A percentile compares a stretch with the other conserved stretches of the same genome.
Evolutionary conservation across 2,888 invertebrate genomes (phyloP).

Genomic region (Lucinisca nassula): DNA sequence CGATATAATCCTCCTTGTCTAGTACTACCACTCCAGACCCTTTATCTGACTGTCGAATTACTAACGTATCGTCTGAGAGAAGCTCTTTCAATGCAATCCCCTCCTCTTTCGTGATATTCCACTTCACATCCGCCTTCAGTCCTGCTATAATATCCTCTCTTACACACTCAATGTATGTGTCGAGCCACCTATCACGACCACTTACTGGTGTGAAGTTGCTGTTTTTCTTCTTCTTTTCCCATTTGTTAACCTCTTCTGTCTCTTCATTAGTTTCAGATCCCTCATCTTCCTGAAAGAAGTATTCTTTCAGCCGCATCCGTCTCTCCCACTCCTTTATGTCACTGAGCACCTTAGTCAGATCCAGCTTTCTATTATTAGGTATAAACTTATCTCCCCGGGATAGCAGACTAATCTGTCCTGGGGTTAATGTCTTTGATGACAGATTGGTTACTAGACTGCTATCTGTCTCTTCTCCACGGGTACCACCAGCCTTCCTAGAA

Average conservation of each 20-base stretch:
- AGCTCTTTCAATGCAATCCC: background rate
- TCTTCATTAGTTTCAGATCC: background rate
- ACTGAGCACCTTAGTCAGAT: background rate
- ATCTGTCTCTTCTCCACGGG: too few species aligned
- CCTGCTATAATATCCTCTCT: conserved; percentile 4
- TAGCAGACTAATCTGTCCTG: background rate
- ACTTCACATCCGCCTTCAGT: background rate
- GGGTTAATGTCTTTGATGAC: background rate
- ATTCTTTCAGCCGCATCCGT: background rate
- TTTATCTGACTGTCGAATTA: conserved; percentile 34
- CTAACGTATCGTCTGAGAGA: conserved; percentile 11
- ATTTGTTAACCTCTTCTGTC: background rate
- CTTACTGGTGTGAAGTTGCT: conserved; percentile 20
- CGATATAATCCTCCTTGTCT: conserved; percentile 10
- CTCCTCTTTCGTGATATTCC: conserved; percentile 14
- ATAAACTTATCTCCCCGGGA: background rate
- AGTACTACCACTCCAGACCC: conserved; percentile 31
- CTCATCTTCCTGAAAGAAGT: too few species aligned
- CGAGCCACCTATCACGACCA: conserved; percentile 8
- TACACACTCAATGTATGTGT: conserved; percentile 17
- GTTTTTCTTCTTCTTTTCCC: conserved; percentile 4
- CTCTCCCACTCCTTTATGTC: background rate
- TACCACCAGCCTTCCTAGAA: too few species aligned
- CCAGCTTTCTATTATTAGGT: background rate
- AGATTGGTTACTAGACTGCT: conserved; percentile 16